Percentiles rank a stretch among this genome's conserved stretches.
Conservation (phyloP, 2,113 vertebrate genomes). For the Lagopus muta region DNA sequence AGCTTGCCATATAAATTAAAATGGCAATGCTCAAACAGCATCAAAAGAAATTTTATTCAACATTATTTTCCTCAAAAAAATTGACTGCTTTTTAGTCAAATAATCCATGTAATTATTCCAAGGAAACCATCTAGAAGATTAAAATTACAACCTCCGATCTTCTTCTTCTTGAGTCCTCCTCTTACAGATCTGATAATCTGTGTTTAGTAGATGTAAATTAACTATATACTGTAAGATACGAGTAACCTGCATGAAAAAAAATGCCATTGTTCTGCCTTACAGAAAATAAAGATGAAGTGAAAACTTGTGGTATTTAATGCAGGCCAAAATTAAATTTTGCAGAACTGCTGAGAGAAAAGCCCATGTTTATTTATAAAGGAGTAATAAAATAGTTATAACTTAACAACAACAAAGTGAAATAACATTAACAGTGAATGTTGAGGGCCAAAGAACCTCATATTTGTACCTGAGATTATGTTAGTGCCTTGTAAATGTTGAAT, state of each 20-base stretch:
- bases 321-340: not conserved
- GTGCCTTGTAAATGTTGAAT: not conserved
- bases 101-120: not conserved
- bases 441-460: not conserved
- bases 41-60: not conserved
- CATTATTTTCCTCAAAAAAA: not conserved
- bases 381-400: not conserved
- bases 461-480: not conserved
- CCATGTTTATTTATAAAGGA: not conserved
- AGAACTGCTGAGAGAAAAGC: not conserved
- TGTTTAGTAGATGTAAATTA: not conserved
- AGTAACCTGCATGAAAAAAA: not conserved
- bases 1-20: not conserved
- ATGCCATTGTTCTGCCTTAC: not conserved
- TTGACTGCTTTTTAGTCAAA: not conserved
- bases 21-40: not conserved
- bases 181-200: not conserved
- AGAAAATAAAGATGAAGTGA: not conserved
- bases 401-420: not conserved
- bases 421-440: not conserved
- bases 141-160: not conserved
- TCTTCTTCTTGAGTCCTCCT: not conserved
- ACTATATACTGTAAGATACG: not conserved
- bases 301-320: not conserved
- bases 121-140: not conserved